Evolutionary conservation across 2,113 vertebrate genomes (phyloP).

Genomic region (Melozone crissalis): DNA sequence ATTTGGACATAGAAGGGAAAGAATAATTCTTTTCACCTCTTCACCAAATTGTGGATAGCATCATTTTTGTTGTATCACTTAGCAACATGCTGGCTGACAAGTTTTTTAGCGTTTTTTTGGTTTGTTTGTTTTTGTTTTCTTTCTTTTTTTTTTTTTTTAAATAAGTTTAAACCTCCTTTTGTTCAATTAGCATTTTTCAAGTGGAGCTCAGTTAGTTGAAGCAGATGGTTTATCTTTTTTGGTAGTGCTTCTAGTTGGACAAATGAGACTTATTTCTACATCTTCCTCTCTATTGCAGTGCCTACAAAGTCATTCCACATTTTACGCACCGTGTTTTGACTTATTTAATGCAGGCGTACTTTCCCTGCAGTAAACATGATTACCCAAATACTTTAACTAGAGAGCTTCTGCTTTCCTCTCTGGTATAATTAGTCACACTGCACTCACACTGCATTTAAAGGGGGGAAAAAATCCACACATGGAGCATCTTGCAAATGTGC

Average conservation of each 20-base stretch:
- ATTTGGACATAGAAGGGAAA: background rate
- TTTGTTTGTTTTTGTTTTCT: background rate
- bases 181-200: conserved; percentile 82
- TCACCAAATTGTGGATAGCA: background rate
- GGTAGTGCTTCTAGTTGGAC: conserved; percentile 77
- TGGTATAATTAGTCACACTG: conserved; percentile 78
- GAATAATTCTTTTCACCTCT: background rate
- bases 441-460: conserved; percentile 72
- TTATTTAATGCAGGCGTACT: conserved; percentile 81
- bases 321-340: conserved; percentile 79
- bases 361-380: conserved; percentile 81
- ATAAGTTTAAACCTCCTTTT: conserved; percentile 73
- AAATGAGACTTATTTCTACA: conserved; percentile 78
- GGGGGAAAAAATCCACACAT: conserved; percentile 46
- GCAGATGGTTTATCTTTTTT: conserved; percentile 84
- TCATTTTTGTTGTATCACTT: conserved; percentile 9
- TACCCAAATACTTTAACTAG: conserved; percentile 80
- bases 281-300: conserved; percentile 71
- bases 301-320: conserved; percentile 75
- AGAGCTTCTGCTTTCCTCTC: conserved; percentile 78
- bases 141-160: background rate
- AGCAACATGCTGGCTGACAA: conserved; percentile 26
- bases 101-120: background rate
- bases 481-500: conserved; percentile 74
- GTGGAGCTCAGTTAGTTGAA: conserved; percentile 77